Evolutionary conservation across 2,113 vertebrate species (phyloP).

Genomic region (Poecile atricapillus): DNA sequence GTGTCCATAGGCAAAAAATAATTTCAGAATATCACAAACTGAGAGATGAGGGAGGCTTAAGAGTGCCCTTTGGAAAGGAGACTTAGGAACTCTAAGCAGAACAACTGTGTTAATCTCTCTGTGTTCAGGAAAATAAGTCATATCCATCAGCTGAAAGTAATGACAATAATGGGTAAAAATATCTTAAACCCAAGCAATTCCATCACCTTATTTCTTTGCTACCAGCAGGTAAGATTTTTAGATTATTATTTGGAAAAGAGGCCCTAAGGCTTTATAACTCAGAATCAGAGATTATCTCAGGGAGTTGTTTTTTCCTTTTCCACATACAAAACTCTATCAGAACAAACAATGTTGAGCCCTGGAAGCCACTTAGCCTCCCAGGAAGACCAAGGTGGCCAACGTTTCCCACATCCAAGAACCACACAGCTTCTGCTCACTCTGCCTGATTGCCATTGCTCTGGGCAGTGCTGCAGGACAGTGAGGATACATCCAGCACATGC

Average conservation of each 20-base stretch:
- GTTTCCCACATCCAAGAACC: neutral
- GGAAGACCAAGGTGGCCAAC: neutral
- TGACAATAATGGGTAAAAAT: neutral
- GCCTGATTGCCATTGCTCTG: neutral
- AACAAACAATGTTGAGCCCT: neutral
- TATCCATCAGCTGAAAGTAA: neutral
- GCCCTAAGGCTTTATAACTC: neutral
- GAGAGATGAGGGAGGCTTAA: neutral
- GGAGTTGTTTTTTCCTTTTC: neutral
- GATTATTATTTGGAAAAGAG: neutral
- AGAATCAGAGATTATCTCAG: neutral
- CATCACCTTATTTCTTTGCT: neutral
- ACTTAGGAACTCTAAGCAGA: neutral
- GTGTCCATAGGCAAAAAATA: neutral
- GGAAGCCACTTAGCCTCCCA: neutral
- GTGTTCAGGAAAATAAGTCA: neutral
- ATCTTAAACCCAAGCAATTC: neutral
- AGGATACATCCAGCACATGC: neutral
- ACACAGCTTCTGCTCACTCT: rapidly evolving
- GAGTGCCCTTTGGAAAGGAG: neutral
- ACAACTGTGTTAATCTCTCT: neutral
- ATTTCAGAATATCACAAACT: neutral
- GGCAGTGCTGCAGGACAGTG: neutral
- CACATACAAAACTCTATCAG: neutral
- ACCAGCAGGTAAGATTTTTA: neutral